Conservation (phyloP, 2,888 invertebrate species). For the Fissipunctia ypsillon region DNA sequence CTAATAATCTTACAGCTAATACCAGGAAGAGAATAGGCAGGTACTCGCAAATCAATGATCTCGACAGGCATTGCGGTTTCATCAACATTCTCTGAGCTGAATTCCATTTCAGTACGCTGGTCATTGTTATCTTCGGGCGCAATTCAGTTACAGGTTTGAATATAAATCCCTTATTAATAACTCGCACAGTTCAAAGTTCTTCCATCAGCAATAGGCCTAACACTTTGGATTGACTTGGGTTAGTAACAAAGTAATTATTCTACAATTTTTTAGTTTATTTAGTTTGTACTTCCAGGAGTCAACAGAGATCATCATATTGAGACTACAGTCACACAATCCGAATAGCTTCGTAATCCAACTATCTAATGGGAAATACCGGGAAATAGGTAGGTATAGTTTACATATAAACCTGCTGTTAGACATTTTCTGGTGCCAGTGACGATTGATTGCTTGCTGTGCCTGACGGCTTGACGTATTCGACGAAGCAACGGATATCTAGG, state of each 20-base stretch:
- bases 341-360: not conserved
- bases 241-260: not conserved
- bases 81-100: conserved; percentile 48
- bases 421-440: conserved; percentile 16
- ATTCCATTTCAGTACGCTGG: conserved; percentile 26
- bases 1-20: conserved; percentile 20
- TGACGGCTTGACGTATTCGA: conserved; percentile 14
- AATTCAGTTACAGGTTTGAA: conserved; percentile 10
- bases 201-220: not conserved
- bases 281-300: not conserved
- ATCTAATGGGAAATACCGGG: not conserved
- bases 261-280: not conserved
- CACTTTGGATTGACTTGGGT: not conserved
- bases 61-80: conserved; percentile 47
- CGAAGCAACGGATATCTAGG: conserved; percentile 20
- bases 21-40: conserved; percentile 10
- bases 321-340: not conserved
- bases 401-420: conserved; percentile 12
- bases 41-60: conserved; percentile 34
- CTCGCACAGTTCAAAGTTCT: conserved; percentile 1
- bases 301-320: not conserved
- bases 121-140: conserved; percentile 13
- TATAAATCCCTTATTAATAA: conserved; percentile 10
- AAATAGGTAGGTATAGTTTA: not conserved
- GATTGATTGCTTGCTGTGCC: conserved; percentile 29